These are phyloP conservation scores for Echinops telfairi DNA, from an alignment of 2,113 vertebrate genomes.

Conservation along the genomic window DNA sequence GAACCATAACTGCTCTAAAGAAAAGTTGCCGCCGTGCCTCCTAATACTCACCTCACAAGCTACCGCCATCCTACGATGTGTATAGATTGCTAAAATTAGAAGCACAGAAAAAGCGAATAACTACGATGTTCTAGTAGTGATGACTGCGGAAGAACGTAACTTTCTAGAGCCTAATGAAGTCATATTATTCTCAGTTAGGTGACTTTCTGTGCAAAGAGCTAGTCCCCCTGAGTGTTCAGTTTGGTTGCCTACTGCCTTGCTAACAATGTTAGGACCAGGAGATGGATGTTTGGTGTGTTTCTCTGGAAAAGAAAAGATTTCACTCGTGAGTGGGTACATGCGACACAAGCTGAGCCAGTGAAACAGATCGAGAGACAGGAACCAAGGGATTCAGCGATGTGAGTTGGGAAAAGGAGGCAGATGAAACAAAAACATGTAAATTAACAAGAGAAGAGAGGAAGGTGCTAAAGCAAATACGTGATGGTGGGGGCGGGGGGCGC, in stretches of 20 bases:
- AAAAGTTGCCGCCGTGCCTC: not conserved
- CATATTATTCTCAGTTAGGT: not conserved
- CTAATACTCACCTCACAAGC: too few species aligned
- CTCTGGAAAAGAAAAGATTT: not conserved
- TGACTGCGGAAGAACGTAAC: not conserved
- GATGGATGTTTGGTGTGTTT: not conserved
- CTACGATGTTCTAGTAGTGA: not conserved
- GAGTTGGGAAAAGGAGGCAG: not conserved
- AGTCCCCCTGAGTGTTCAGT: not conserved
- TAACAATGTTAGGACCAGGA: not conserved
- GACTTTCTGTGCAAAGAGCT: not conserved
- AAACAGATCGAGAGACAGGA: not conserved
- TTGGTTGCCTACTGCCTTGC: not conserved
- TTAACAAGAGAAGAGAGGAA: conserved; percentile 1
- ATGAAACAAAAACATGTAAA: not conserved
- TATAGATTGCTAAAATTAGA: not conserved
- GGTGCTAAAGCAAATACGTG: not conserved
- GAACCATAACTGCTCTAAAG: not conserved
- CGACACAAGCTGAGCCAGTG: not conserved
- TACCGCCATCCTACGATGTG: accelerated
- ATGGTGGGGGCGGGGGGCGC: too few species aligned
- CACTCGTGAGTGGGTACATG: not conserved
- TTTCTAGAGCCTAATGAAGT: not conserved
- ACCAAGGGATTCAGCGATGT: not conserved
- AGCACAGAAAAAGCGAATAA: not conserved